A percentile compares a stretch with the other conserved stretches of the same genome.
phyloP scores from a whole-genome alignment of 2,797 vertebrate genomes.

The Kryptopterus vitreolus region DNA sequence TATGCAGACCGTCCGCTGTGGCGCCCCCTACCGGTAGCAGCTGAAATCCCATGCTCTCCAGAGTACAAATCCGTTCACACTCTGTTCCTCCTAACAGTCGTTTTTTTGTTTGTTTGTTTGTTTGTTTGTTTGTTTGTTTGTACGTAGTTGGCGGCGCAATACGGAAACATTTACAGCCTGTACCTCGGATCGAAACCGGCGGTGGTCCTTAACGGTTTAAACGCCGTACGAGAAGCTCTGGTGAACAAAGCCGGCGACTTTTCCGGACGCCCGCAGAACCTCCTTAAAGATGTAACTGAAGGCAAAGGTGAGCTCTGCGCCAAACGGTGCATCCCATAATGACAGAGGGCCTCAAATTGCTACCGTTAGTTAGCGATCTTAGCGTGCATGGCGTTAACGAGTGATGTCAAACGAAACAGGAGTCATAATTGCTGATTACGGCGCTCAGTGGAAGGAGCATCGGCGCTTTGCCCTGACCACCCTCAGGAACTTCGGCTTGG shows the following conservation, averaged over 20 bases:
- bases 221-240: slow-evolving; percentile 73
- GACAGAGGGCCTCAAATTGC: not conserved
- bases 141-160: slow-evolving; percentile 64
- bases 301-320: slow-evolving; percentile 60
- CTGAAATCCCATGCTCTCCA: too few species aligned
- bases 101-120: too few species aligned
- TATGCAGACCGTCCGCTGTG: too few species aligned
- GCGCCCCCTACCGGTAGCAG: too few species aligned
- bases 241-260: slow-evolving; percentile 64
- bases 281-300: slow-evolving; percentile 48
- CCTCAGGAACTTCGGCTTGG: slow-evolving; percentile 75
- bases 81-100: too few species aligned
- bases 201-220: slow-evolving; percentile 70
- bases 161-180: slow-evolving; percentile 71
- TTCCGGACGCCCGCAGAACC: slow-evolving; percentile 67
- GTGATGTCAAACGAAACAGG: not conserved
- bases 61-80: too few species aligned
- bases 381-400: not conserved
- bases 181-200: slow-evolving; percentile 63
- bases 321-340: not conserved
- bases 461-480: slow-evolving; percentile 73
- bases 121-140: too few species aligned
- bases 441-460: slow-evolving; percentile 67
- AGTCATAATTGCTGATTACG: slow-evolving; percentile 65
- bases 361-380: not conserved